Evolutionary conservation across 2,797 vertebrate species (phyloP).

Genomic region (Anguilla pacifica): DNA sequence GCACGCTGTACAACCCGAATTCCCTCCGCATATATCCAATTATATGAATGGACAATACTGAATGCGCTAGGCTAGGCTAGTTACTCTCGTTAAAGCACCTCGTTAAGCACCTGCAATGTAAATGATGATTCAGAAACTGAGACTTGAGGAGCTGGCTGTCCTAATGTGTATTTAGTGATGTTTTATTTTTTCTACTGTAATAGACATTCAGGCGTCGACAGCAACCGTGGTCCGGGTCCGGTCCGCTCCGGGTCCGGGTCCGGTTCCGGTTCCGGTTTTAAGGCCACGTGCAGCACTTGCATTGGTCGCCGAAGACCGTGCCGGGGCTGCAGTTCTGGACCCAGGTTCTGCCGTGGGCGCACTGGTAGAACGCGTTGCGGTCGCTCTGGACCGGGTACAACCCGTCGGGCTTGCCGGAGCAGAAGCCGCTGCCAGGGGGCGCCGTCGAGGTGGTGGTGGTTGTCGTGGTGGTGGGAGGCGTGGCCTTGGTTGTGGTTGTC

Average conservation of each 20-base stretch:
- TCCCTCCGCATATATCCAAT: not conserved
- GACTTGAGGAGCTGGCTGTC: no score
- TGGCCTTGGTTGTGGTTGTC: slow-evolving; percentile 35
- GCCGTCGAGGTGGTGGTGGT: slow-evolving; percentile 44
- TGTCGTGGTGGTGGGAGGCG: slow-evolving; percentile 20
- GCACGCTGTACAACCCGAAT: no score
- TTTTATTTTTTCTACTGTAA: not conserved
- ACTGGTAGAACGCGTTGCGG: slow-evolving; percentile 50
- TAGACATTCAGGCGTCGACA: not conserved
- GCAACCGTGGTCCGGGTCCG: no score
- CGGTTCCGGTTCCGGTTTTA: not conserved
- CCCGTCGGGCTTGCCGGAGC: slow-evolving; percentile 58
- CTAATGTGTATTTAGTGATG: not conserved
- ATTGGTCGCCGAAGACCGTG: slow-evolving; percentile 45
- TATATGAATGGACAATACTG: not conserved
- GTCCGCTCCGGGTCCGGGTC: not conserved
- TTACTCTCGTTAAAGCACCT: not conserved
- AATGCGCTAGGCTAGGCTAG: no score
- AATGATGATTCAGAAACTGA: no score
- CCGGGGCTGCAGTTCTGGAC: slow-evolving; percentile 5
- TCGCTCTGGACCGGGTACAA: slow-evolving; percentile 50
- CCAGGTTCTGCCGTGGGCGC: slow-evolving; percentile 47
- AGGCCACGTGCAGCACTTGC: slow-evolving; percentile 60
- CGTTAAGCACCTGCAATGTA: no score
- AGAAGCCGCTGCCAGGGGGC: slow-evolving; percentile 47